Percentiles rank a stretch among this genome's conserved stretches.
Conservation (phyloP, 2,888 invertebrate species). For the Noctua janthe region DNA sequence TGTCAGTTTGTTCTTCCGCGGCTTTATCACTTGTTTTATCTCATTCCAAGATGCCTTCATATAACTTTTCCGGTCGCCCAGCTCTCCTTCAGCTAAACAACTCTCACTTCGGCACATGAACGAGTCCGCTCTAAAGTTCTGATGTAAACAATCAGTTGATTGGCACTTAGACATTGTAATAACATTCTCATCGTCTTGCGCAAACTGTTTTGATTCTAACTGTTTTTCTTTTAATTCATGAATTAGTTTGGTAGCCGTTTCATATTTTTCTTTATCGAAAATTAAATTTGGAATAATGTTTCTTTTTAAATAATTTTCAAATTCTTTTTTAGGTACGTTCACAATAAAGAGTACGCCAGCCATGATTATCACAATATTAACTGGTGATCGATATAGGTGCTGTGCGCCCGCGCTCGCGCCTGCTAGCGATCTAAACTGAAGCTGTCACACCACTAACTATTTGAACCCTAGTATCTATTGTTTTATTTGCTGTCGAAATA, state of each 20-base stretch:
- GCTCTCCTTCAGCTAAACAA: constrained; percentile 60
- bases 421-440: constrained; percentile 52
- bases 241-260: constrained; percentile 68
- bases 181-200: constrained; percentile 61
- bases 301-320: constrained; percentile 82
- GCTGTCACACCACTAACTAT: constrained; percentile 61
- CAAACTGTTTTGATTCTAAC: constrained; percentile 64
- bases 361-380: constrained; percentile 74
- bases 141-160: constrained; percentile 73
- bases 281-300: constrained; percentile 64
- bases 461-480: constrained; percentile 58
- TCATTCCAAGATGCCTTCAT: constrained; percentile 76
- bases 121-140: constrained; percentile 61
- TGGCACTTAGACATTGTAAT: constrained; percentile 71
- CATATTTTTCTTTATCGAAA: constrained; percentile 70
- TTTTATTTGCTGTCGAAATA: constrained; percentile 69
- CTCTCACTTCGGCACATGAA: constrained; percentile 76
- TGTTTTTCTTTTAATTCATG: constrained; percentile 73
- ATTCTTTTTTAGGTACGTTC: constrained; percentile 88
- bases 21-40: constrained; percentile 75
- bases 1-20: constrained; percentile 75
- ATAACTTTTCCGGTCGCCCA: constrained; percentile 60
- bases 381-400: constrained; percentile 33
- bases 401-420: constrained; percentile 50
- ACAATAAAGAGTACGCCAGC: constrained; percentile 91